Conservation (phyloP, 2,113 vertebrate species). For the Corydoras sp. region DNA sequence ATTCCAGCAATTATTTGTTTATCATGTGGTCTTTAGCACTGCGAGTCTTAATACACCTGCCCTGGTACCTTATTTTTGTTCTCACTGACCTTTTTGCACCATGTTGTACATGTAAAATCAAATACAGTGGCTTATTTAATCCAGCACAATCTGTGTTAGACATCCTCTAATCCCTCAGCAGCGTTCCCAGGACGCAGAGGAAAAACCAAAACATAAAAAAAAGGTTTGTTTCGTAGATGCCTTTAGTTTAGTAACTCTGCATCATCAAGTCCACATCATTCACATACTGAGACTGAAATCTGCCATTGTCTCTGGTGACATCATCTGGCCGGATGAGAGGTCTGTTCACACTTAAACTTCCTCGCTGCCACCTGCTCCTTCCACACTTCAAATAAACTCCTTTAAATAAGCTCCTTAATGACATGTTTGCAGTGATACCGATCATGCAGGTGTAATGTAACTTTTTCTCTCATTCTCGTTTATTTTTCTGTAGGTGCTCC, state of each 20-base stretch:
- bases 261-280: not conserved
- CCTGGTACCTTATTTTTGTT: too few relatives aligned
- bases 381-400: not conserved
- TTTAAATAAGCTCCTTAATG: not conserved
- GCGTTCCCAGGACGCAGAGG: too few relatives aligned
- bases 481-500: conserved; percentile 70
- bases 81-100: too few relatives aligned
- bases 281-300: not conserved
- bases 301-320: not conserved
- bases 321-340: conserved; percentile 37
- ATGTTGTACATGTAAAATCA: too few relatives aligned
- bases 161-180: too few relatives aligned
- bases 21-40: too few relatives aligned
- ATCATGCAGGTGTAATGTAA: not conserved
- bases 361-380: not conserved
- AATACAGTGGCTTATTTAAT: too few relatives aligned
- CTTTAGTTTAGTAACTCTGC: not conserved
- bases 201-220: too few relatives aligned
- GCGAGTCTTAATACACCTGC: too few relatives aligned
- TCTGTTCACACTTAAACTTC: conserved; percentile 22
- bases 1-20: too few relatives aligned
- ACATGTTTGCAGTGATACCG: not conserved
- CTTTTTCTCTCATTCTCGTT: conserved; percentile 1
- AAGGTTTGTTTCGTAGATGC: not conserved
- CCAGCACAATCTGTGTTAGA: too few relatives aligned